Evolutionary conservation across 2,113 vertebrate species (phyloP).

Genomic region (Eurystomus gularis): DNA sequence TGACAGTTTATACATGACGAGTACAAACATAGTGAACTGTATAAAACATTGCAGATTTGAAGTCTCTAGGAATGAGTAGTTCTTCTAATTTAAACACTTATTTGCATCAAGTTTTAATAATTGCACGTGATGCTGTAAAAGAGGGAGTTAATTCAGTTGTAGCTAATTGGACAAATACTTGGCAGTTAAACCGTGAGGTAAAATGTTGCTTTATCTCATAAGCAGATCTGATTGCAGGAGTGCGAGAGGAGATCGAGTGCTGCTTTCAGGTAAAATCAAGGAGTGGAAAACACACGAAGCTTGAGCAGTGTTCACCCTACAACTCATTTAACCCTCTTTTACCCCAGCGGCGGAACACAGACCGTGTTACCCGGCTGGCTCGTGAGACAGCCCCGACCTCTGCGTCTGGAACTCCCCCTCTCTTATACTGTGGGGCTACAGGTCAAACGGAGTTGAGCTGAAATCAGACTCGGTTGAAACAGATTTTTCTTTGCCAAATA

Average conservation of each 20-base stretch:
- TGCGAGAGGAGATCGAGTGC: not conserved
- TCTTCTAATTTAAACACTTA: not conserved
- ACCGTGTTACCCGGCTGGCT: fast-evolving
- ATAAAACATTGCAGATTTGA: constrained; percentile 30
- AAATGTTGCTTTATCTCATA: not conserved
- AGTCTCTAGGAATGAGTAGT: not conserved
- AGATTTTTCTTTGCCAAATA: constrained; percentile 5
- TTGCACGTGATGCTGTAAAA: not conserved
- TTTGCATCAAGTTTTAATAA: not conserved
- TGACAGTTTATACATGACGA: not conserved
- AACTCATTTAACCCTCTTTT: not conserved
- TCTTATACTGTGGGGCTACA: not conserved
- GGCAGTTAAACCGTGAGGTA: not conserved
- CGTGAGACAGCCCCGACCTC: not conserved
- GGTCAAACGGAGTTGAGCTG: not conserved
- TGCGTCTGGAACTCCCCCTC: not conserved
- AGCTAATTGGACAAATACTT: not conserved
- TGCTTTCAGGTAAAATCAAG: not conserved
- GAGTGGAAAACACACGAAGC: not conserved
- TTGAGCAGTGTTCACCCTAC: not conserved
- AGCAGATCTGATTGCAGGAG: not conserved
- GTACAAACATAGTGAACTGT: not conserved
- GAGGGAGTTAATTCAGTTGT: not conserved
- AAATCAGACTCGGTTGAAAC: not conserved
- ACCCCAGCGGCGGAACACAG: fast-evolving